Percentiles rank a stretch among this genome's conserved stretches.
phyloP scores from a whole-genome alignment of 2,797 vertebrate species.

The Lerista edwardsae region DNA sequence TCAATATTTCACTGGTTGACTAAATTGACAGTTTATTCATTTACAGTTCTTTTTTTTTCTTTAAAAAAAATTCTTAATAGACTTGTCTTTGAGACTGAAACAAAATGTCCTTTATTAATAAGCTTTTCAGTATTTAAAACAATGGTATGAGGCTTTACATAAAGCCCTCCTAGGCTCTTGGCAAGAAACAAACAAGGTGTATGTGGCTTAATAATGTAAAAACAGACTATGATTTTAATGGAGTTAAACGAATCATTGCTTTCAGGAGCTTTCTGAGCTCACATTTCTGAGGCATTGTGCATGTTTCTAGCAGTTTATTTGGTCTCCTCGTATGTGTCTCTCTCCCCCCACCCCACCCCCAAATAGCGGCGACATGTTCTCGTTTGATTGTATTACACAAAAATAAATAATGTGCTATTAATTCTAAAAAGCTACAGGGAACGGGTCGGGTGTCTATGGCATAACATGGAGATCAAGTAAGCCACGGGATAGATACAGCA shows the following conservation, averaged over 20 bases:
- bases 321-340: constrained; percentile 77
- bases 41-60: constrained; percentile 65
- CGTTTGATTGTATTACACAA: constrained; percentile 77
- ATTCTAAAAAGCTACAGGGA: constrained; percentile 73
- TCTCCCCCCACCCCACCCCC: constrained; percentile 67
- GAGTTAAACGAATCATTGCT: constrained; percentile 64
- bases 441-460: constrained; percentile 71
- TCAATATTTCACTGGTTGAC: constrained; percentile 79
- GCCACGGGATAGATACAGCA: constrained; percentile 78
- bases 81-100: constrained; percentile 78
- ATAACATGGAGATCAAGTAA: constrained; percentile 78
- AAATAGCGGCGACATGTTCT: constrained; percentile 76
- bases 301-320: constrained; percentile 76
- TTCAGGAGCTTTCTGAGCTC: constrained; percentile 69
- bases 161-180: constrained; percentile 68
- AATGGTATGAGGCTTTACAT: constrained; percentile 69
- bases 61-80: constrained; percentile 70
- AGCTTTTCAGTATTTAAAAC: constrained; percentile 74
- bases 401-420: constrained; percentile 84
- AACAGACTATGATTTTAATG: constrained; percentile 65
- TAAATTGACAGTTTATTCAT: constrained; percentile 77
- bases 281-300: constrained; percentile 72
- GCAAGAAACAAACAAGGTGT: constrained; percentile 55
- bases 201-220: constrained; percentile 47
- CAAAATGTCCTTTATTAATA: constrained; percentile 77